phyloP scores from a whole-genome alignment of 2,113 vertebrate species.

The Gorsachius goisagi region DNA sequence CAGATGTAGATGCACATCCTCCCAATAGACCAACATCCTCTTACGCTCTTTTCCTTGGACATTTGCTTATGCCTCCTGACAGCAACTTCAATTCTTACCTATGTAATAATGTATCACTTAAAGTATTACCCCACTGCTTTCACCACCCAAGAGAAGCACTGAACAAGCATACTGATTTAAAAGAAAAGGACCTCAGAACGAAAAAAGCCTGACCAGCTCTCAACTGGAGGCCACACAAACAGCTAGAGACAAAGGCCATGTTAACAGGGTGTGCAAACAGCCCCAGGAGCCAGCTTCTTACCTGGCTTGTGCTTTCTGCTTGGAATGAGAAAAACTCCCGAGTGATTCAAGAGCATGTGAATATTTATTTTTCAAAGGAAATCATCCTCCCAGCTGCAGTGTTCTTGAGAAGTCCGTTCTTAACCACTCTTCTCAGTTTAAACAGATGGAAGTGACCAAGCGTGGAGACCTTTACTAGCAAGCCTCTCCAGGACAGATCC shows the following conservation, averaged over 20 bases:
- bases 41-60: neutral
- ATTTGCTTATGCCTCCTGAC: neutral
- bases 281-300: neutral
- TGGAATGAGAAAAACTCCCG: neutral
- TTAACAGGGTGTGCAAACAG: neutral
- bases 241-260: neutral
- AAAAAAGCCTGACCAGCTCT: neutral
- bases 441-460: neutral
- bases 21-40: neutral
- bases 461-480: neutral
- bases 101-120: neutral
- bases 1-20: neutral
- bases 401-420: neutral
- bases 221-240: neutral
- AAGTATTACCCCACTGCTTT: neutral
- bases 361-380: constrained; percentile 12
- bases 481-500: neutral
- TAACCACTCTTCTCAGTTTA: neutral
- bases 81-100: neutral
- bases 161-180: neutral
- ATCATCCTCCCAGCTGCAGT: neutral
- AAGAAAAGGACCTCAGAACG: neutral
- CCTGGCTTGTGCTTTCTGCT: neutral
- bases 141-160: neutral
- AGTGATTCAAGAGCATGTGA: neutral